Base-by-base conservation (phyloP, 2,797 vertebrate species). In the Lepidocolaptes lacrymiger region DNA sequence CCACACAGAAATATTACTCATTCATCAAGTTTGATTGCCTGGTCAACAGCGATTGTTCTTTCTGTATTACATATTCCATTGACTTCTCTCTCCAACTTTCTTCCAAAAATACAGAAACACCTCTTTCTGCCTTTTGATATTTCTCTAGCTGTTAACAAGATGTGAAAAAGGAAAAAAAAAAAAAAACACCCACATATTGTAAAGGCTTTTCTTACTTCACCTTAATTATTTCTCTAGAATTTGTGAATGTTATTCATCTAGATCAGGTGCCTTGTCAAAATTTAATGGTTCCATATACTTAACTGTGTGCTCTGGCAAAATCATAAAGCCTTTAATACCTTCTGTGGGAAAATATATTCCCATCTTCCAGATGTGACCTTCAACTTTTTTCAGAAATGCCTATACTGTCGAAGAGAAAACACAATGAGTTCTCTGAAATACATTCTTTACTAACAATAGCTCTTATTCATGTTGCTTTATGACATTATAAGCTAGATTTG, bases 321-420 rank as follows among this genome's bases (percentile, higher is more conserved):
- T 91, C 91, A 93, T 91, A 97, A 97, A 92, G 56, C 62, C 85
- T 95, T 94, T 94, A 96, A 78, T 94, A 91, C 79, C 61, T 93
- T 96, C 92, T 87, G 20, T 62, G 91, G 87, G 54, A 86, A 94
- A 95, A 95, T 88, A 92, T 19, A 91, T 92, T 94, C 72, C 88
- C 24, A 12, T 90, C 28, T 92, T 91, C 80, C 81, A 92, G 80
- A 91, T 95, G 67, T 96, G 94, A 96, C 90, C 91, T 96, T 97
- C 77, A 96, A 34, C 16, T 77, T 86, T 75, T 86, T 91, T 94
- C 64, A 88, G 92, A 84, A 96, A 89, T 71, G 34, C 67, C 66
- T 69, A 74, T 72, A 85, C 55, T 68, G 32, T 28, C 61, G 71
- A 78, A 94, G 28, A 94, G 20, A 78, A 87, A 93, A 88, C 24